Evolutionary conservation across 2,113 vertebrate species (phyloP), one percentile per base, ranked within the genome.

Genomic region (Pterocles burchelli): DNA sequence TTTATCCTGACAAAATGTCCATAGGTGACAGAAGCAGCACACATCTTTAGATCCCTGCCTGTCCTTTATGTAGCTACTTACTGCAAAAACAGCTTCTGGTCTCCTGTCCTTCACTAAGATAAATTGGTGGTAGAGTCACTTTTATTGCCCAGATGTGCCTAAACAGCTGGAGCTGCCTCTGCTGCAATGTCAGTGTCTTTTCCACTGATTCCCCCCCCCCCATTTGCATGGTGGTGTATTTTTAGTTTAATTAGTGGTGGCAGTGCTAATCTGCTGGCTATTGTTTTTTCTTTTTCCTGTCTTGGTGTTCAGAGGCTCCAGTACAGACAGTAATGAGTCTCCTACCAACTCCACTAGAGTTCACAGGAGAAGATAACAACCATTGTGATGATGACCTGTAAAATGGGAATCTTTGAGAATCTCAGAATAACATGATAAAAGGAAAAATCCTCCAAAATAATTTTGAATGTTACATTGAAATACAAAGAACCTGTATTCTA

Each of bases 61-160:
- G 2, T 21, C 29, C 1, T 0, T 43, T 17, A 13, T 8, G 2
- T 12, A 41, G 17, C 34, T 26, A 0, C 18, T 20, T 26, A 48
- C 77, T 85, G 12, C 11, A 31, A 43, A 82, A 59, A 16, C 66
- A 63, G 18, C 46, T 80, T 33, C 43, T 72, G 49, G 3, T 28
- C 28, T 59, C 16, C 34, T 45, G 33, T 13, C 26, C 41, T 84
- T 84, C 31, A 7, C 6, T 17, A 17, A 51, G 21, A 41, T 31
- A 59, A 54, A 24, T 22, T n/a, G 16, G 6, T 38, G 65, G 8
- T 48, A 16, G 38, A 54, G 28, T 61, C 0, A 24, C n/a, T 88
- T 66, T 67, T 71, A 38, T 67, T 62, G 48, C 22, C 54, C 65
- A 78, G 59, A 78, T 89, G 55, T 87, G 51, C 17, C 4, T 10